These are phyloP conservation scores for Harpegnathos saltator DNA, from an alignment of 1,140 invertebrate species.

Conservation along the genomic window DNA sequence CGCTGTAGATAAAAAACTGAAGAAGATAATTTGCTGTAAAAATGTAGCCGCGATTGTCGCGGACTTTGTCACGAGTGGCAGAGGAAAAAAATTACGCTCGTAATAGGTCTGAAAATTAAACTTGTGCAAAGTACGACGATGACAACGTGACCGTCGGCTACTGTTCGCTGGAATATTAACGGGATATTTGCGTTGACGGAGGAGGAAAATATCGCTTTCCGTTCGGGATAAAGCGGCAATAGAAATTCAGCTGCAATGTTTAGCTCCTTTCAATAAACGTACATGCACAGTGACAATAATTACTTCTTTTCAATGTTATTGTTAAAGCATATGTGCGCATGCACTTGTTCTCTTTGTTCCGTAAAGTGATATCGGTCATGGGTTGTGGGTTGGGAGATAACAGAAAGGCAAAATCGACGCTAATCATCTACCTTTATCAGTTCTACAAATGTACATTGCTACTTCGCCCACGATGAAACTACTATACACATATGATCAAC, in stretches of 20 bases:
- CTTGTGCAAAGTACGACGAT: background rate
- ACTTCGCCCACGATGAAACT: background rate
- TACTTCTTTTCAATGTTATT: no score
- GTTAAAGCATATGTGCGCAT: no score
- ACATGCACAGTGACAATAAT: background rate
- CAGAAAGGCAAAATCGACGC: background rate
- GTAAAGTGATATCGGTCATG: background rate
- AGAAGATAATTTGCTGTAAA: constrained; percentile 25
- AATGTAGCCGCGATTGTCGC: background rate
- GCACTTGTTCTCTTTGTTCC: no score
- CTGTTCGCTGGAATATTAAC: background rate
- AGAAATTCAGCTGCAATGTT: background rate
- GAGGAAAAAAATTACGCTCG: background rate
- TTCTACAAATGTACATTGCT: constrained; percentile 20
- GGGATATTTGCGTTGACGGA: background rate
- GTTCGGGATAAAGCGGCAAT: background rate
- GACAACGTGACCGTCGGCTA: background rate
- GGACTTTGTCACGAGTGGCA: background rate
- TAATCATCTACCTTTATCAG: background rate
- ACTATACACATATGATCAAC: background rate
- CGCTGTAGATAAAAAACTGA: background rate
- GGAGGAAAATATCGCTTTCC: background rate
- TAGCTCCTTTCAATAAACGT: background rate
- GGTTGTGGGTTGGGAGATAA: background rate
- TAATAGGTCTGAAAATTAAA: constrained; percentile 8